phyloP scores from a whole-genome alignment of 2,888 invertebrate species.

The Plusia festucae region DNA sequence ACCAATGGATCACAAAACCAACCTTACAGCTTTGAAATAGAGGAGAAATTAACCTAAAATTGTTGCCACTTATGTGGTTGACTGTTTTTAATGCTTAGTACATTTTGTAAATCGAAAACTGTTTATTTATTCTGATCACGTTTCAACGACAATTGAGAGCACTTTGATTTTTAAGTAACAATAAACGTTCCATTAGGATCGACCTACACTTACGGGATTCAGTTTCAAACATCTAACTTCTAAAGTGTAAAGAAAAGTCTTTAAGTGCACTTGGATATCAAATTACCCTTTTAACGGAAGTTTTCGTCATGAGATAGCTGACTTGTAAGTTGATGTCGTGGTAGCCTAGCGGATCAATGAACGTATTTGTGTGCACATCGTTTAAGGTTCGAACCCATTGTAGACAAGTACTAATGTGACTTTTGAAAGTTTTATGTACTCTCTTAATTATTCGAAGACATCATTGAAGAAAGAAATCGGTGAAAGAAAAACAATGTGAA shows the following conservation, averaged over 20 bases:
- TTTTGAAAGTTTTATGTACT: too few relatives aligned
- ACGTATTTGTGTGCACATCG: too few relatives aligned
- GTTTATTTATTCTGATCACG: conserved; percentile 4
- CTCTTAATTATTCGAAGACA: too few relatives aligned
- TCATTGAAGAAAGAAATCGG: too few relatives aligned
- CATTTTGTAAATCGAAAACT: conserved; percentile 4
- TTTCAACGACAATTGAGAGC: background rate
- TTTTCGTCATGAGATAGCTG: background rate
- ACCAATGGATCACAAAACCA: background rate
- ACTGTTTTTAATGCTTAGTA: background rate
- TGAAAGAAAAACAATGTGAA: too few relatives aligned
- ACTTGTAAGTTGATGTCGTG: too few relatives aligned
- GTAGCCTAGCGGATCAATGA: too few relatives aligned
- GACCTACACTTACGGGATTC: background rate
- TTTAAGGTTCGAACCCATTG: too few relatives aligned
- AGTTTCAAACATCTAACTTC: background rate
- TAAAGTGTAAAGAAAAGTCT: background rate
- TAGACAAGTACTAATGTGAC: too few relatives aligned
- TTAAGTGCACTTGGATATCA: background rate
- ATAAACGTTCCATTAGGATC: conserved; percentile 4
- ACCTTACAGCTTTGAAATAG: background rate
- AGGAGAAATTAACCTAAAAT: background rate
- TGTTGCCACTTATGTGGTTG: background rate
- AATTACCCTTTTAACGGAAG: background rate
- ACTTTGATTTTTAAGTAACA: conserved; percentile 4